Evolutionary conservation across 2,888 invertebrate species (phyloP).

Genomic region (Stramonita haemastoma): DNA sequence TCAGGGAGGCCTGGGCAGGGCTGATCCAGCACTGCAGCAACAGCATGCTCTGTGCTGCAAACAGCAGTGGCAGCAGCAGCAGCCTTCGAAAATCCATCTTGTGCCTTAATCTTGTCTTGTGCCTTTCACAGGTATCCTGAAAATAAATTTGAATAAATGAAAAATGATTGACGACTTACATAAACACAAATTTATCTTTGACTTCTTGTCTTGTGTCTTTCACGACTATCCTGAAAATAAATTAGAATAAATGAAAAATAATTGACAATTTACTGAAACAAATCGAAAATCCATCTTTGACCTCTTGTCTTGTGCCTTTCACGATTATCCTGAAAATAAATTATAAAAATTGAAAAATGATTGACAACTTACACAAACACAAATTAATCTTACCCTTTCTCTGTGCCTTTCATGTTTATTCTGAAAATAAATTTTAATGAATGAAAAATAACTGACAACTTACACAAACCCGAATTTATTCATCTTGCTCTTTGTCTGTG

Average conservation of each 20-base stretch:
- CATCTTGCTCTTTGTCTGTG: too few species aligned
- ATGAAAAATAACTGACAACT: too few species aligned
- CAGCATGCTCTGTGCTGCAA: not conserved
- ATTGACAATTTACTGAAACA: too few species aligned
- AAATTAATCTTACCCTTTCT: too few species aligned
- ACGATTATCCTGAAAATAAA: not conserved
- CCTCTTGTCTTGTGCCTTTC: not conserved
- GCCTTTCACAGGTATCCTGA: not conserved
- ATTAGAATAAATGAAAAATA: too few species aligned
- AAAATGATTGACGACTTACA: too few species aligned
- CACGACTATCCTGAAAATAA: not conserved
- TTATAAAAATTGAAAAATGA: too few species aligned
- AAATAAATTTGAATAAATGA: too few species aligned
- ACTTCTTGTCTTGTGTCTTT: not conserved
- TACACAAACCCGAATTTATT: too few species aligned
- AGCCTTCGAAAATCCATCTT: constrained; percentile 12
- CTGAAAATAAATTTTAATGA: too few species aligned
- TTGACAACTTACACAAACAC: too few species aligned
- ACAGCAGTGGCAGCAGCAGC: not conserved
- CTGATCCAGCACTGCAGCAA: not conserved
- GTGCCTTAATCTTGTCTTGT: not conserved
- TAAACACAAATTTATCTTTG: constrained; percentile 7
- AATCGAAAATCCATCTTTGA: constrained; percentile 17
- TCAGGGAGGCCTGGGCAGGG: not conserved
- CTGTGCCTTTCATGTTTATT: too few species aligned